Conservation (phyloP, 2,888 invertebrate species). For the Conistra vaccinii region DNA sequence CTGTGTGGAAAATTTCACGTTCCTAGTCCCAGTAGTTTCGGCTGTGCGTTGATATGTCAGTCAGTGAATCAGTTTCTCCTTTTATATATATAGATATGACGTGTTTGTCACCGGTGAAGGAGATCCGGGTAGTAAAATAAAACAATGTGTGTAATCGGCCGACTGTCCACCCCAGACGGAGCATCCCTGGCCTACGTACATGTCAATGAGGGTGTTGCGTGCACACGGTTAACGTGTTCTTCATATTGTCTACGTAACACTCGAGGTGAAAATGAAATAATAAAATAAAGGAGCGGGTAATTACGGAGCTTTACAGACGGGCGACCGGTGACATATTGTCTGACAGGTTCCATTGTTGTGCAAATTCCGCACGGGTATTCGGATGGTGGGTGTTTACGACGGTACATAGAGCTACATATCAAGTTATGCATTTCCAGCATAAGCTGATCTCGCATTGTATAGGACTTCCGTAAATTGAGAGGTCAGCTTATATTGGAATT, state of each 20-base stretch:
- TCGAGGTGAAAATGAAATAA: slow-evolving; percentile 18
- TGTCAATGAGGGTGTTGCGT: slow-evolving; percentile 50
- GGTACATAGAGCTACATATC: too few relatives aligned
- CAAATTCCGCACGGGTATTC: not conserved
- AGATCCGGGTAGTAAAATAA: slow-evolving; percentile 58
- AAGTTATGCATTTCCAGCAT: too few relatives aligned
- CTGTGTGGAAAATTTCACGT: too few relatives aligned
- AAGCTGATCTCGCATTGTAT: too few relatives aligned
- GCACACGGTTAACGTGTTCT: slow-evolving; percentile 39
- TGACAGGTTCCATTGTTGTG: not conserved
- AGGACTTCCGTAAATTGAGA: too few relatives aligned
- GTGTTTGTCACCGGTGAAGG: slow-evolving; percentile 63
- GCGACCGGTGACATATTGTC: not conserved
- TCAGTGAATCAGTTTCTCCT: too few relatives aligned
- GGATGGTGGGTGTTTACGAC: not conserved
- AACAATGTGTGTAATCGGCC: slow-evolving; percentile 52
- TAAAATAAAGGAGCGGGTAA: slow-evolving; percentile 40
- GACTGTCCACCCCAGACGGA: slow-evolving; percentile 59
- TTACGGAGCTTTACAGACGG: slow-evolving; percentile 15
- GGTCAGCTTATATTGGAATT: too few relatives aligned
- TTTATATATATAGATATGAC: too few relatives aligned
- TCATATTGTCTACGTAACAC: slow-evolving; percentile 38
- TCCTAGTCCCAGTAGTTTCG: too few relatives aligned
- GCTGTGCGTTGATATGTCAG: too few relatives aligned
- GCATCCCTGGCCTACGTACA: slow-evolving; percentile 53